Evolutionary conservation across 2,113 vertebrate genomes (phyloP), one percentile per base, ranked within the genome.

Genomic region (Crotophaga sulcirostris): DNA sequence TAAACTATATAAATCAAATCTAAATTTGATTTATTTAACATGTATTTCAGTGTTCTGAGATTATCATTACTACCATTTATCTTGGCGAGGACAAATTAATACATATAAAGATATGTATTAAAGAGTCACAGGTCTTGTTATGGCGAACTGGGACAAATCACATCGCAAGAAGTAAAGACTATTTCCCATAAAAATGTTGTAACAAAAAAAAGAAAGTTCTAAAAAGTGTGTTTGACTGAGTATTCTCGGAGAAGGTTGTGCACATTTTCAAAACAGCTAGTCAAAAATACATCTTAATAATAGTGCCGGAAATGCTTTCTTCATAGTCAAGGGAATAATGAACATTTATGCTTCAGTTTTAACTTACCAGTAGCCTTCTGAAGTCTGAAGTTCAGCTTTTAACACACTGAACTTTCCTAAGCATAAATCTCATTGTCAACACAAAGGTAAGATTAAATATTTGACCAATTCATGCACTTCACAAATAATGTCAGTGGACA

Each of bases 41-140:
- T 4, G 40, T 79, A 68, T 87, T 85, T 88, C 64, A 16, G 45
- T 47, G 73, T 67, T 95, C 72, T 23, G 40, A 94, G 67, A 44
- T 33, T 47, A 69, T 4, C 77, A 64, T 44, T 69, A 47, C 73
- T 74, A 38, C 73, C 75, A 23, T 80, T 84, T 80, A 77, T 64
- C 84, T 67, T 64, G 52, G 89, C 36, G 54, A 85, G 78, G 78
- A 84, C 38, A 89, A 92, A 72, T 84, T 74, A 81, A 51, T 44
- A 66, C 49, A 28, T 45, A 78, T 56, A 67, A 64, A 94, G 42
- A 56, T 19, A 82, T 0, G 3, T 64, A 70, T 94, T 78, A 83
- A 92, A 91, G 67, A 93, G 72, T 94, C 94, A 86, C 90, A 94
- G 92, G 90, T 84, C 84, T 93, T 94, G 83, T 78, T 90, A 82